Conservation (phyloP, 2,113 vertebrate species). For the Myiozetetes cayanensis region DNA sequence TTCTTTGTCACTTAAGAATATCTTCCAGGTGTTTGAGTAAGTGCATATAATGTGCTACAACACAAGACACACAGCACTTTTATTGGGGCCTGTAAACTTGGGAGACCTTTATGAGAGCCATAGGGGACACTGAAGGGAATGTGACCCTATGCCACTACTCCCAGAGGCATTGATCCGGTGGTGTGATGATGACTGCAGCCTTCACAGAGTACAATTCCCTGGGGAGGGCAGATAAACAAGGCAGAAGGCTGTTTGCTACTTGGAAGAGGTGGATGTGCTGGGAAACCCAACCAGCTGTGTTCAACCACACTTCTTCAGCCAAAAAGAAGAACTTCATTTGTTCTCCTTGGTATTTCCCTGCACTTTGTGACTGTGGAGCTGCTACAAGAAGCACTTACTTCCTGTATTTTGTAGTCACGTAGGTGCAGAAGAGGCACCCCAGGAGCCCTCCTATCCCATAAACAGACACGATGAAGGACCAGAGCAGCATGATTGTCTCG, state of each 20-base stretch:
- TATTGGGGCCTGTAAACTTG: background rate
- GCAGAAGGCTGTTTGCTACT: background rate
- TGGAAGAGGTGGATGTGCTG: background rate
- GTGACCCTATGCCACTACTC: background rate
- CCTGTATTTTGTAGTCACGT: conserved; percentile 75
- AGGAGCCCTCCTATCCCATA: conserved; percentile 75
- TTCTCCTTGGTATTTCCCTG: background rate
- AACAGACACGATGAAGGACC: conserved; percentile 80
- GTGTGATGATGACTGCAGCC: background rate
- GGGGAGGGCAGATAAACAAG: background rate
- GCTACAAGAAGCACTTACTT: conserved; percentile 66
- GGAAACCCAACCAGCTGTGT: background rate
- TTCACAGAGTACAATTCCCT: background rate
- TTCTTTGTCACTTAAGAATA: background rate
- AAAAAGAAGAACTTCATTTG: background rate
- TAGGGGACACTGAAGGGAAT: background rate
- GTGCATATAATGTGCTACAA: background rate
- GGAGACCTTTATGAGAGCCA: background rate
- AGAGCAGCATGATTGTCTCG: conserved; percentile 73
- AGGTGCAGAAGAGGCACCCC: conserved; percentile 75
- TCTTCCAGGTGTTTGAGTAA: background rate
- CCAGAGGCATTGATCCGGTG: background rate
- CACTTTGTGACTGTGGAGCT: background rate
- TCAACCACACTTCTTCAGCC: background rate
- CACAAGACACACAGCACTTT: background rate